Conservation (phyloP, 2,113 vertebrate species). For the Mobula hypostoma region DNA sequence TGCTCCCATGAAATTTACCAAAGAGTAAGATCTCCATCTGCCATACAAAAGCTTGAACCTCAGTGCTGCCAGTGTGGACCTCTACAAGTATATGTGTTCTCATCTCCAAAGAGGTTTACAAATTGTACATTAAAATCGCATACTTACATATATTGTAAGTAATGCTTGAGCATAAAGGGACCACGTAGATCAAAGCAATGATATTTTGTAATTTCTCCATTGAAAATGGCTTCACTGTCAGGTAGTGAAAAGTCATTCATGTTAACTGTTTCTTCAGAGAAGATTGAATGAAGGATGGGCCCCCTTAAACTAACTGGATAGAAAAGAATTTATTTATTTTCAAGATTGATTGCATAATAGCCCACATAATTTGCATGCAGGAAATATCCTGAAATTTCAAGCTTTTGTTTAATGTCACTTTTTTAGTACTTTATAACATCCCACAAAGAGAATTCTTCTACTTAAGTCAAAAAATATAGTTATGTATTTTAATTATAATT, state of each 20-base stretch:
- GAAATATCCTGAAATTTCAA: background rate
- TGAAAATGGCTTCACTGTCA: background rate
- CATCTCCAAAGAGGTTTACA: background rate
- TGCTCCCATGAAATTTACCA: background rate
- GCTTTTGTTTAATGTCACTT: background rate
- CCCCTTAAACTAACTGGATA: background rate
- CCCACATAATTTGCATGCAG: background rate
- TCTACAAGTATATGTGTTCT: background rate
- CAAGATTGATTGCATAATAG: background rate
- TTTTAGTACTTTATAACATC: background rate
- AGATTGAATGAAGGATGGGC: background rate
- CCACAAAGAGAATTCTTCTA: background rate
- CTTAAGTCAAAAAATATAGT: background rate
- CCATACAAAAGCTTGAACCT: background rate
- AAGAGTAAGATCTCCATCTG: background rate
- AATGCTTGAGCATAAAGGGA: background rate
- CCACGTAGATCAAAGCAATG: background rate
- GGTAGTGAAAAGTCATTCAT: background rate
- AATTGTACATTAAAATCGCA: background rate
- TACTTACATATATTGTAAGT: background rate
- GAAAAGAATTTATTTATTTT: background rate
- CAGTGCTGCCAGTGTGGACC: background rate
- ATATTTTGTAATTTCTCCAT: background rate
- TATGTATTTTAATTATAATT: conserved; percentile 1
- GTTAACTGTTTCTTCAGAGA: background rate